Conservation (phyloP, 2,113 vertebrate genomes). For the Periophthalmus modestus region DNA sequence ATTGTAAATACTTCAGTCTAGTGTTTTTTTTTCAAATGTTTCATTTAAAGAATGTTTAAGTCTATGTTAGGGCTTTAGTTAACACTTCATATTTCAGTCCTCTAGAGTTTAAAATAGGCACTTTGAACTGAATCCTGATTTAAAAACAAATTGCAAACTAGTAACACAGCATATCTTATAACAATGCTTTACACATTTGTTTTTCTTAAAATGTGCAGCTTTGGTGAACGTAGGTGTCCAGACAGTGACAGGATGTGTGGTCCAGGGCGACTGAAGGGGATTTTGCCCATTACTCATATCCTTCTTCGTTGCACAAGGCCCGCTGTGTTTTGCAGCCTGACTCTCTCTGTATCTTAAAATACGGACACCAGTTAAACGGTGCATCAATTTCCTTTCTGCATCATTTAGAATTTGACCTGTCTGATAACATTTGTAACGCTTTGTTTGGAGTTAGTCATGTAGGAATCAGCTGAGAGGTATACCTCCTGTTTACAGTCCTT, state of each 20-base stretch:
- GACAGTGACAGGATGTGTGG: slow-evolving; percentile 1
- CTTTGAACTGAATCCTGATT: not conserved
- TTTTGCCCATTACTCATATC: slow-evolving; percentile 32
- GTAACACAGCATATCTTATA: not conserved
- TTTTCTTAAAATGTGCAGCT: not conserved
- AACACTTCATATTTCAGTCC: no score
- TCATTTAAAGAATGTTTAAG: not conserved
- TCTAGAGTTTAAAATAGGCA: no score
- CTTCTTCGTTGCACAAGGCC: slow-evolving; percentile 41
- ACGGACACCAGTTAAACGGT: not conserved
- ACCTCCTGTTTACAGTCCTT: not conserved
- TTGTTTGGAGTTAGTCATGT: slow-evolving; percentile 21
- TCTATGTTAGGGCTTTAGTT: no score
- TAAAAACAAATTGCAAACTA: not conserved
- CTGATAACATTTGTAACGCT: slow-evolving; percentile 3
- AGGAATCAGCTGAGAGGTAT: slow-evolving; percentile 17
- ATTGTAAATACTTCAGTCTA: not conserved
- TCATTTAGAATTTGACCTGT: slow-evolving; percentile 5
- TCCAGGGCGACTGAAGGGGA: slow-evolving; percentile 20
- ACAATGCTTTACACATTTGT: not conserved
- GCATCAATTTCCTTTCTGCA: not conserved
- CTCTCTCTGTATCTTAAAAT: slow-evolving; percentile 18
- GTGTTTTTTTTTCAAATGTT: not conserved
- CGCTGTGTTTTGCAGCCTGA: slow-evolving; percentile 32
- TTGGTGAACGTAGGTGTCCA: not conserved